These are phyloP conservation scores for Callyntrura sp. DNA, from an alignment of 2,888 invertebrate genomes.

Conservation along the genomic window DNA sequence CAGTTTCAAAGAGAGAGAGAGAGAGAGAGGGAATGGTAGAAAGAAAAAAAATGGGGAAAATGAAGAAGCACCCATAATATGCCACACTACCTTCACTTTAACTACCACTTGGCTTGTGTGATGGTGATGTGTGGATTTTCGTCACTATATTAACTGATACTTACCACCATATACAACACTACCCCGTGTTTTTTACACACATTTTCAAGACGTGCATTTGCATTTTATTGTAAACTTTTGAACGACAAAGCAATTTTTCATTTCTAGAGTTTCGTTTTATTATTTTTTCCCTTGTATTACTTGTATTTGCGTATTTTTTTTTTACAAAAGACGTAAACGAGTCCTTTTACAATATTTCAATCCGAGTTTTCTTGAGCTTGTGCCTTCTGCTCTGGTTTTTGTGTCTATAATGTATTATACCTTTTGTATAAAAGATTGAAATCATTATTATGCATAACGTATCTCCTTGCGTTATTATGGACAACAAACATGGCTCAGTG, in stretches of 20 bases:
- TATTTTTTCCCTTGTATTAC: too few relatives aligned
- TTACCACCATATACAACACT: slow-evolving; percentile 1
- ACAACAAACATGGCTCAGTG: slow-evolving; percentile 43
- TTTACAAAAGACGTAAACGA: too few relatives aligned
- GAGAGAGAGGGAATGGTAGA: too few relatives aligned
- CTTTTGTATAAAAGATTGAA: slow-evolving; percentile 15
- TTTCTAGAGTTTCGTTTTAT: neutral
- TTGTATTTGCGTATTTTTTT: too few relatives aligned
- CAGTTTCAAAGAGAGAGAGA: slow-evolving; percentile 1
- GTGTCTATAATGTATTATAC: neutral
- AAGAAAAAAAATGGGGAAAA: slow-evolving; percentile 37
- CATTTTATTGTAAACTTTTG: slow-evolving; percentile 32
- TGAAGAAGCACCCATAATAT: slow-evolving; percentile 68
- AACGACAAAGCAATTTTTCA: neutral
- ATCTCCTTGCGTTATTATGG: slow-evolving; percentile 1
- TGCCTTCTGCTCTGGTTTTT: slow-evolving; percentile 35
- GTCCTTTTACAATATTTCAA: slow-evolving; percentile 4
- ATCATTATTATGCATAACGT: slow-evolving; percentile 67
- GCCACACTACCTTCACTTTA: neutral
- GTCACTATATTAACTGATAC: slow-evolving; percentile 41
- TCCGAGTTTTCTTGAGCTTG: slow-evolving; percentile 28
- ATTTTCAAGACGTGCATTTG: slow-evolving; percentile 41
- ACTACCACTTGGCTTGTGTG: too few relatives aligned
- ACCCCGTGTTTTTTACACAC: slow-evolving; percentile 7
- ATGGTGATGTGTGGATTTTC: slow-evolving; percentile 29